Conservation (phyloP, 2,797 vertebrate genomes). For the Vipera latastei region DNA sequence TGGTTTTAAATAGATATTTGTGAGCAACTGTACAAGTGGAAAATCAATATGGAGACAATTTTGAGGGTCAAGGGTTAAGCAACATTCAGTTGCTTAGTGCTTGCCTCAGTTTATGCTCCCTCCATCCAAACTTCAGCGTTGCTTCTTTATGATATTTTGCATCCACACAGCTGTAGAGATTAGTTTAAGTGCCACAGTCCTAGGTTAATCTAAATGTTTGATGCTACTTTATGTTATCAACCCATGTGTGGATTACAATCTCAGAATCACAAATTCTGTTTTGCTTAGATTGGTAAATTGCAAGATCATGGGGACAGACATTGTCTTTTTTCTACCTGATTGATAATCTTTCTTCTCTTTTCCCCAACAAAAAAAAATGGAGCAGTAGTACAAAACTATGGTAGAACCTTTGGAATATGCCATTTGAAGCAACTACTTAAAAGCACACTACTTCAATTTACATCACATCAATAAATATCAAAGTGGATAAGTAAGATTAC, state of each 20-base stretch:
- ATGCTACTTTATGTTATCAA: not conserved
- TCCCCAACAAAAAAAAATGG: not conserved
- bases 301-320: not conserved
- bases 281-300: not conserved
- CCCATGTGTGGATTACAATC: not conserved
- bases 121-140: not conserved
- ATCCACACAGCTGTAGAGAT: not conserved
- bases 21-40: not conserved
- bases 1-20: not conserved
- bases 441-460: not conserved
- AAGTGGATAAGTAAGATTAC: not conserved
- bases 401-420: not conserved
- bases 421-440: not conserved
- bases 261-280: not conserved
- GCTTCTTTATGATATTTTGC: not conserved
- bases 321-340: not conserved
- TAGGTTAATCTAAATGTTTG: not conserved
- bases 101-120: not conserved
- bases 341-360: not conserved
- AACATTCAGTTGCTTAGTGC: not conserved
- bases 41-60: not conserved
- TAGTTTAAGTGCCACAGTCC: not conserved
- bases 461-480: not conserved
- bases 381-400: not conserved
- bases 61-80: not conserved